A percentile compares a stretch with the other conserved stretches of the same genome.
phyloP scores from a whole-genome alignment of 2,888 invertebrate species.

The Ophion ventricosus region DNA sequence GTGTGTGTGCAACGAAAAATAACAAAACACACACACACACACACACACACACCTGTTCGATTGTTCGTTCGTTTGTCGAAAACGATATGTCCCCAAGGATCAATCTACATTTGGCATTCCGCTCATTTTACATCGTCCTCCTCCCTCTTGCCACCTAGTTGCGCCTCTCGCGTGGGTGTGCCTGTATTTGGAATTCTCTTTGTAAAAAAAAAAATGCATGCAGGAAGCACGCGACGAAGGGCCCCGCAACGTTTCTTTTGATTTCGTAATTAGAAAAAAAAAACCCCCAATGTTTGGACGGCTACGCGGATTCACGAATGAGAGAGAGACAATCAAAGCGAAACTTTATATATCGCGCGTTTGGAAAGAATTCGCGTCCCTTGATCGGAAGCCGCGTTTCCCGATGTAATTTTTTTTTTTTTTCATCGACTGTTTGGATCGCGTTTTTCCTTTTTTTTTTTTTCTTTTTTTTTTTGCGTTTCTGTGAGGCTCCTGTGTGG shows the following conservation, averaged over 20 bases:
- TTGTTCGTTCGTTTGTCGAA: too few species aligned
- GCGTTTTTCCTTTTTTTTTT: constrained; percentile 13
- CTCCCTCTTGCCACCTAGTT: constrained; percentile 47
- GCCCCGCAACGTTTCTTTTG: constrained; percentile 26
- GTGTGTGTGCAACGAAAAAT: too few species aligned
- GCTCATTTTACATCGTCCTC: constrained; percentile 23
- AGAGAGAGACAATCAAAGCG: constrained; percentile 7
- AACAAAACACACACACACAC: too few species aligned
- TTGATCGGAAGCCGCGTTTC: background rate
- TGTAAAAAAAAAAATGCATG: constrained; percentile 6
- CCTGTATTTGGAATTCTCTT: constrained; percentile 61
- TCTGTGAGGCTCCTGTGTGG: background rate
- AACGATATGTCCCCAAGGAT: background rate
- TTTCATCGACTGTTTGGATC: background rate
- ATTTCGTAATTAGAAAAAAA: background rate
- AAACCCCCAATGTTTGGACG: background rate
- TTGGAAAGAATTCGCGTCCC: too few species aligned
- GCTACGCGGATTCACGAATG: background rate
- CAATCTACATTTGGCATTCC: constrained; percentile 15
- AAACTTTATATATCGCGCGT: constrained; percentile 6
- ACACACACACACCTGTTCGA: too few species aligned
- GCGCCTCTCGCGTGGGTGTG: background rate
- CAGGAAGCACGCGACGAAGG: constrained; percentile 22
- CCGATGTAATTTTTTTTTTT: constrained; percentile 6
- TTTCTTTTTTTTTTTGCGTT: too few species aligned